phyloP scores from a whole-genome alignment of 2,797 vertebrate genomes.

The Acanthurus lineatus region DNA sequence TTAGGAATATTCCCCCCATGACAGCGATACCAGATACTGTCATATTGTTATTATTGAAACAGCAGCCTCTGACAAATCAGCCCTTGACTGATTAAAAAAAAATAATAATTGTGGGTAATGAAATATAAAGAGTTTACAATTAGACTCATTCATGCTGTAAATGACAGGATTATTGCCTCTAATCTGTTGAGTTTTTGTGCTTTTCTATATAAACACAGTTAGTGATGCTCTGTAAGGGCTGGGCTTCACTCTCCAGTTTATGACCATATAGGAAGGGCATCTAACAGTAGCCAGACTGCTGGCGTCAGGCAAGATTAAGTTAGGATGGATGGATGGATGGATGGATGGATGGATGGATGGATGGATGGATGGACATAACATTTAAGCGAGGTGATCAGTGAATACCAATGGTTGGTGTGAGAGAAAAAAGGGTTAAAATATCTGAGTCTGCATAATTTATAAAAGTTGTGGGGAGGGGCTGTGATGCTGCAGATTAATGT shows the following conservation, averaged over 20 bases:
- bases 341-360: conserved; percentile 26
- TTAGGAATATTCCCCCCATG: conserved; percentile 58
- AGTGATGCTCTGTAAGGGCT: conserved; percentile 39
- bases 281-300: conserved; percentile 75
- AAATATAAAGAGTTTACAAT: conserved; percentile 33
- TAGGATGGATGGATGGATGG: conserved; percentile 21
- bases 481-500: background rate
- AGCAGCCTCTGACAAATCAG: conserved; percentile 37
- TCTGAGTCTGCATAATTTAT: conserved; percentile 39
- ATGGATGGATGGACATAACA: conserved; percentile 19
- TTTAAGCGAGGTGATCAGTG: conserved; percentile 5
- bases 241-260: conserved; percentile 57
- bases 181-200: conserved; percentile 39
- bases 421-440: conserved; percentile 3
- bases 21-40: conserved; percentile 48
- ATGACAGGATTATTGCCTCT: conserved; percentile 37
- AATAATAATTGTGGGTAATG: conserved; percentile 18
- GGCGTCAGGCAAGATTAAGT: conserved; percentile 76
- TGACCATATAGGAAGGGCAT: conserved; percentile 61
- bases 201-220: conserved; percentile 40
- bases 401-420: background rate
- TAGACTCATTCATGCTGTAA: conserved; percentile 37
- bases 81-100: background rate
- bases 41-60: conserved; percentile 38
- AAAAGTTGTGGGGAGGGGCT: background rate